Base-by-base conservation (phyloP, 1,140 invertebrate genomes). In the Lineus longissimus region DNA sequence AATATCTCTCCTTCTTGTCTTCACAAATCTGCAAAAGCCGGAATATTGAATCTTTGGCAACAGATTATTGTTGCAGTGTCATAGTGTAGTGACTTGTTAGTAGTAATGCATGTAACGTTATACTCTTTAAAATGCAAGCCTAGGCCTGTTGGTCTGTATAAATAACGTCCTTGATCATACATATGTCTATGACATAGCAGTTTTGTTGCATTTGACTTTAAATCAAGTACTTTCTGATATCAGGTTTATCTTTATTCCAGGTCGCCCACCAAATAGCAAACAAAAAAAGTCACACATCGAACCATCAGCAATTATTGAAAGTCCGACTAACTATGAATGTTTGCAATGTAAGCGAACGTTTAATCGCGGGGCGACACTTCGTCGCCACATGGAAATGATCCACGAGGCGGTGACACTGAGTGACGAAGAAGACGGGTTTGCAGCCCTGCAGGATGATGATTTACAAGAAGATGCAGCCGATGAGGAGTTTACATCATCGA, bases 321-420 rank as follows among this genome's bases (percentile, higher is more conserved):
- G n/a, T n/a, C 73, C 45, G 61, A 69, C 65, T 45, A 70, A 68
- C 1, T 77, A 77, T 59, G 63, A 54, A 33, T 77, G 75, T 67
- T 56, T 59, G 9, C 72, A 71, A 59, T 76, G 75, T 70, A 61
- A 71, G 51, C 63, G 68, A 31, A 75, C 4, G 58, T 58, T 41
- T 33, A 41, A 23, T 33, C 75, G 76, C 43, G 76, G 75, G 43
- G 76, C 76, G n/a, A 70, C 72, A 29, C 60, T 78, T 23, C 67
- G 68, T 31, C 71, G 76, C 62, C 76, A 78, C 55, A 62, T 72
- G 29, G 67, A 73, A 30, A 76, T 71, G 66, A 74, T 76, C 17
- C 76, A 78, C 31, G 59, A 62, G 31, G 7, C 31, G 17, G 23
- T 19, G n/a, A 6, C 25, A 19, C 4, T 17, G 15, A 2, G 23